These are phyloP conservation scores for Capitella teleta DNA, from an alignment of 1,140 invertebrate species.

Conservation along the genomic window DNA sequence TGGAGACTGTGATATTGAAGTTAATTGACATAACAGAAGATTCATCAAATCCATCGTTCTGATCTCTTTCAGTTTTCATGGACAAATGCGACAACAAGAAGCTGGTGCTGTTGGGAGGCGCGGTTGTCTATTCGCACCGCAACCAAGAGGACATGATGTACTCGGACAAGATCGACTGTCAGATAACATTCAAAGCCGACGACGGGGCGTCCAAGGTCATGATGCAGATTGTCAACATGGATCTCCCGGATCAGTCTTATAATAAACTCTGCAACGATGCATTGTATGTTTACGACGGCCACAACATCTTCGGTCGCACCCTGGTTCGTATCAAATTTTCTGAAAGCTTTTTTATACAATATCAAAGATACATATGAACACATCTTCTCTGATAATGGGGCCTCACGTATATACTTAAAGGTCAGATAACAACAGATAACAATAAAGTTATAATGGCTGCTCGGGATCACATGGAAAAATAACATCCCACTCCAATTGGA, in stretches of 20 bases:
- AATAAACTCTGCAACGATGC: constrained; percentile 9
- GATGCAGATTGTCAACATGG: constrained; percentile 4
- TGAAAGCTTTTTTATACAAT: no score
- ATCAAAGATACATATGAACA: no score
- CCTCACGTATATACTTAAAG: no score
- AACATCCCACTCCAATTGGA: no score
- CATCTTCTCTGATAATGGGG: no score
- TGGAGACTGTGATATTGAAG: no score
- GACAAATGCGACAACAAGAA: constrained; percentile 1
- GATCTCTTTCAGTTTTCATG: constrained; percentile 10
- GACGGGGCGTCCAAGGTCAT: neutral
- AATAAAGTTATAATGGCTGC: no score
- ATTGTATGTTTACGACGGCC: constrained; percentile 6
- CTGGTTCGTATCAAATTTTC: constrained; percentile 8
- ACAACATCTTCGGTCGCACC: constrained; percentile 5
- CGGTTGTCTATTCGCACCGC: constrained; percentile 5
- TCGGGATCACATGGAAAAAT: no score
- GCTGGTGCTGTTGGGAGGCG: neutral
- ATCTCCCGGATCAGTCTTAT: constrained; percentile 4
- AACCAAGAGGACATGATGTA: neutral
- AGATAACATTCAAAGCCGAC: constrained; percentile 7
- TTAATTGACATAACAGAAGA: no score
- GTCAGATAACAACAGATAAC: no score
- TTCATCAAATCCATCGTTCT: no score
- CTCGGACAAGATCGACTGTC: constrained; percentile 5